Conservation (phyloP, 2,797 vertebrate species). For the Pseudopleuronectes americanus region DNA sequence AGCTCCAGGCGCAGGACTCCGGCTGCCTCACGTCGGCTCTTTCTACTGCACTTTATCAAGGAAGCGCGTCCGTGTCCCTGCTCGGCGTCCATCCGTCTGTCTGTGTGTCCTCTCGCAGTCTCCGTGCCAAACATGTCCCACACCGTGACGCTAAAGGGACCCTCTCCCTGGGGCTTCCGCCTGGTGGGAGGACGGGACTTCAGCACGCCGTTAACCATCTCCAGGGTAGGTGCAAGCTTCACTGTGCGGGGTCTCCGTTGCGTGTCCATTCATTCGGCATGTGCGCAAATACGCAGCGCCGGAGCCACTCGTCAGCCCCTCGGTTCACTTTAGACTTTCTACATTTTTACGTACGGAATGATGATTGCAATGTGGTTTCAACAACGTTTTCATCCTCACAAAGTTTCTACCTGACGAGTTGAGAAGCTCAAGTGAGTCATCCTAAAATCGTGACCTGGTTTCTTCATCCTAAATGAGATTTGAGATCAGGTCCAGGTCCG, state of each 20-base stretch:
- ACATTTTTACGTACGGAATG: too few relatives aligned
- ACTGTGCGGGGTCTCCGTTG: background rate
- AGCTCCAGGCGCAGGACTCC: constrained; percentile 57
- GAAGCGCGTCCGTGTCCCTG: constrained; percentile 35
- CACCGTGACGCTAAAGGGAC: constrained; percentile 90
- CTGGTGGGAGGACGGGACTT: constrained; percentile 96
- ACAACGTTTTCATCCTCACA: too few relatives aligned
- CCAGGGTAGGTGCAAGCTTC: constrained; percentile 86
- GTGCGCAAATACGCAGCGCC: background rate
- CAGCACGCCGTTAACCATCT: constrained; percentile 93
- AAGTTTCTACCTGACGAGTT: too few relatives aligned
- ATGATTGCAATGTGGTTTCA: too few relatives aligned
- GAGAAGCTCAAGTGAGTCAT: background rate
- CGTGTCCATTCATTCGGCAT: constrained; percentile 39
- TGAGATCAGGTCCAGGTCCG: background rate
- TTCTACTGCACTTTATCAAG: background rate
- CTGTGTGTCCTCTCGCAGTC: constrained; percentile 19
- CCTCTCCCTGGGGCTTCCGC: constrained; percentile 96
- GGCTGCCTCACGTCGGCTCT: constrained; percentile 12
- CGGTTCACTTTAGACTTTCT: too few relatives aligned
- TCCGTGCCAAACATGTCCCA: constrained; percentile 82
- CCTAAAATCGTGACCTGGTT: background rate
- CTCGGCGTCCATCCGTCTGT: background rate
- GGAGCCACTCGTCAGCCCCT: too few relatives aligned
- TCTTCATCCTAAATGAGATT: background rate